Conservation (phyloP, 92 coral and sea anemone species). For the Isaurus tuberculatus region DNA sequence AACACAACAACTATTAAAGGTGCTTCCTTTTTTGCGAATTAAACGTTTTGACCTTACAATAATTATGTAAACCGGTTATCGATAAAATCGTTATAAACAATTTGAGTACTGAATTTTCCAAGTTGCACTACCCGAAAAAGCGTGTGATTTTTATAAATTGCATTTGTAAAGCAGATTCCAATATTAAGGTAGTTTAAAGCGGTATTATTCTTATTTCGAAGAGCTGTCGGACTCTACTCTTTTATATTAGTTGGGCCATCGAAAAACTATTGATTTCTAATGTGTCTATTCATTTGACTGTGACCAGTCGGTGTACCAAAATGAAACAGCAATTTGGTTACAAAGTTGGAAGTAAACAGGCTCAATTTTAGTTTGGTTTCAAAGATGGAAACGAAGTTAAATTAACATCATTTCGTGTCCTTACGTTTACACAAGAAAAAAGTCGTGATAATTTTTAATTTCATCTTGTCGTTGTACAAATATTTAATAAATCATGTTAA, state of each 20-base stretch:
- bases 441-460: background rate
- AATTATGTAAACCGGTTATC: background rate
- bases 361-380: background rate
- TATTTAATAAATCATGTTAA: constrained; percentile 1
- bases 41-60: background rate
- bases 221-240: background rate
- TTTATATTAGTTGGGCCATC: too few species aligned
- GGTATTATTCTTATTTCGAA: background rate
- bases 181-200: background rate
- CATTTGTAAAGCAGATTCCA: background rate
- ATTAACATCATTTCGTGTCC: background rate
- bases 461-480: constrained; percentile 12
- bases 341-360: background rate
- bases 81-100: background rate
- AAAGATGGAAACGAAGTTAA: background rate
- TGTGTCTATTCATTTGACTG: background rate
- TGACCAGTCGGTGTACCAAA: background rate
- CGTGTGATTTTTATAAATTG: background rate
- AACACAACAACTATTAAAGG: background rate
- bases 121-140: background rate
- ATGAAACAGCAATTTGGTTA: background rate
- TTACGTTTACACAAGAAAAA: background rate
- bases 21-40: background rate
- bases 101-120: background rate
- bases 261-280: background rate